Conservation (phyloP, 2,888 invertebrate genomes). For the Allophyes oxyacanthae region DNA sequence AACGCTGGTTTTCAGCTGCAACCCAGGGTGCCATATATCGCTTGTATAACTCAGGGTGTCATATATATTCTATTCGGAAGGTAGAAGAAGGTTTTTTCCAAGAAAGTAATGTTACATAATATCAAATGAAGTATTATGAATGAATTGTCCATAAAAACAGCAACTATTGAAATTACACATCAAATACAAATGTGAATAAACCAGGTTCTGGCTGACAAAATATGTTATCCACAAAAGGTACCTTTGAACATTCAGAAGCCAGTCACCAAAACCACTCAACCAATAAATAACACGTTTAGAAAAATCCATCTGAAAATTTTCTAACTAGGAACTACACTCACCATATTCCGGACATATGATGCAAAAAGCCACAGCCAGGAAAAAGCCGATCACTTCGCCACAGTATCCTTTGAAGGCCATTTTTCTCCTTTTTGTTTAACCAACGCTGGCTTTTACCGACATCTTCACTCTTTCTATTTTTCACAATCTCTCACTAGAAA, state of each 20-base stretch:
- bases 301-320: slow-evolving; percentile 8
- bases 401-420: slow-evolving; percentile 84
- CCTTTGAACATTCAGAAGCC: no score
- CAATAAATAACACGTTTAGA: slow-evolving; percentile 13
- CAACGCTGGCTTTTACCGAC: slow-evolving; percentile 83
- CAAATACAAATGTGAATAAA: no score
- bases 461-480: slow-evolving; percentile 79
- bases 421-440: slow-evolving; percentile 81
- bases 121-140: no score
- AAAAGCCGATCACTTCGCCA: slow-evolving; percentile 83
- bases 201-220: background rate
- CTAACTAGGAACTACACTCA: slow-evolving; percentile 64
- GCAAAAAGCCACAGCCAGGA: slow-evolving; percentile 84
- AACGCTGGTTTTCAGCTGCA: no score
- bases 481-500: slow-evolving; percentile 73
- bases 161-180: no score
- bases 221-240: no score
- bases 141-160: no score
- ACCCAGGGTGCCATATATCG: no score
- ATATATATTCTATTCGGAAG: no score
- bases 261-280: background rate
- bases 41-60: no score
- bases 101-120: no score
- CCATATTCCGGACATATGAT: slow-evolving; percentile 86
- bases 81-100: no score